These are phyloP conservation scores for Lydus trimaculatus DNA, from an alignment of 2,888 invertebrate species.

Conservation along the genomic window DNA sequence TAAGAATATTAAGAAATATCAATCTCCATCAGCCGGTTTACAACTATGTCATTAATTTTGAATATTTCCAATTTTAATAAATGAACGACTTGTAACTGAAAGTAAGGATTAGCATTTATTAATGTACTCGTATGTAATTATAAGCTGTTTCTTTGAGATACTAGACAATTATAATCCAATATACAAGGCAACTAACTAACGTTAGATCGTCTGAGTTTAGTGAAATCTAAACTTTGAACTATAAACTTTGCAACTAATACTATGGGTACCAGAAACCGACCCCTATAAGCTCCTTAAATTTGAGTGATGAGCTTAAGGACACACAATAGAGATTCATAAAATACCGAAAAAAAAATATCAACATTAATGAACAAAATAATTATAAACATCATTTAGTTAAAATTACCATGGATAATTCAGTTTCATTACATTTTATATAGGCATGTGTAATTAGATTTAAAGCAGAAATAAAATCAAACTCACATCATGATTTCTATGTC, in stretches of 20 bases:
- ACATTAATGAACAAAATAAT: neutral
- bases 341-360: neutral
- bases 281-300: constrained; percentile 3
- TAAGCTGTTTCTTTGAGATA: neutral
- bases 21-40: neutral
- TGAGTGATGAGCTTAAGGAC: neutral
- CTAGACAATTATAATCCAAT: neutral
- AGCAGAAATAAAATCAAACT: no score
- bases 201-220: neutral
- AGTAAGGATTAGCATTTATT: neutral
- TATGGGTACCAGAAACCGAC: neutral
- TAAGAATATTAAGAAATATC: neutral
- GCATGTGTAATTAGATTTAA: no score
- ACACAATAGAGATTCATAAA: neutral
- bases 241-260: neutral
- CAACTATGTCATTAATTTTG: neutral
- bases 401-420: neutral
- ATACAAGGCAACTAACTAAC: neutral
- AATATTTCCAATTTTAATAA: neutral
- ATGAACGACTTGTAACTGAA: neutral
- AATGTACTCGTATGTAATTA: neutral
- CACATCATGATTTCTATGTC: no score
- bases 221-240: neutral
- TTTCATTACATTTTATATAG: neutral
- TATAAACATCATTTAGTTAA: neutral